Base-by-base conservation (phyloP, 1,140 invertebrate genomes). In the Drosophila virilis region DNA sequence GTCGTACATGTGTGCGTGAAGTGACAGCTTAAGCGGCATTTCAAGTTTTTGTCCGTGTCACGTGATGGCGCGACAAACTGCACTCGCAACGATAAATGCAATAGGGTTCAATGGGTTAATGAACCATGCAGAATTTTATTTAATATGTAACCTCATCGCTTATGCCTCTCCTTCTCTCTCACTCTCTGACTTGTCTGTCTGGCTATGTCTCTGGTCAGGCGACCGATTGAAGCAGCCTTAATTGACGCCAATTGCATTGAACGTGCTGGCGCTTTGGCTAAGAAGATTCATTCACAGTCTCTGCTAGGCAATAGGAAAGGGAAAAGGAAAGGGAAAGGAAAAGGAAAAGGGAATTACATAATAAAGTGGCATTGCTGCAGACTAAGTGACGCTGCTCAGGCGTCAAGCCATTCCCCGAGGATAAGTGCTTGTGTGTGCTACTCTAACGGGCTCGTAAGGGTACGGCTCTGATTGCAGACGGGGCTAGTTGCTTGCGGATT, bases 211-310 rank as follows among this genome's bases (percentile, higher is more conserved):
- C 37, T 42, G 28, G 12, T 15, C 60, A 55, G 43, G n/a, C 43
- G 43, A 15, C 33, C 55, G 28, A 32, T 22, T 58, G 51, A 32
- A 51, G 28, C 48, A 69, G 51, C 59, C 65, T 28, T 46, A 69
- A 83, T 69, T 76, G 70, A 59, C 74, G 59, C 64, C 77, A 86
- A 85, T 78, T 71, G 78, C 74, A 55, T 28, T 22, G 66, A 59
- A 85, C 77, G 74, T 85, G 81, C 78, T 73, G 69, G 48, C 52
- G 70, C 81, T 78, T 62, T 69, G 46, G 57, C 38, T 12, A 38
- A 52, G 40, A 60, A 35, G 59, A 57, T 37, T 54, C 62, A 33
- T 65, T 48, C 69, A 50, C 50, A 83, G 35, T 33, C 12, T 4
- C 52, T 15, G 17, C 15, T 60, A 40, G 15, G 8, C 33, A 37